Conservation (phyloP, 2,888 invertebrate genomes). For the Synergus japonicus region DNA sequence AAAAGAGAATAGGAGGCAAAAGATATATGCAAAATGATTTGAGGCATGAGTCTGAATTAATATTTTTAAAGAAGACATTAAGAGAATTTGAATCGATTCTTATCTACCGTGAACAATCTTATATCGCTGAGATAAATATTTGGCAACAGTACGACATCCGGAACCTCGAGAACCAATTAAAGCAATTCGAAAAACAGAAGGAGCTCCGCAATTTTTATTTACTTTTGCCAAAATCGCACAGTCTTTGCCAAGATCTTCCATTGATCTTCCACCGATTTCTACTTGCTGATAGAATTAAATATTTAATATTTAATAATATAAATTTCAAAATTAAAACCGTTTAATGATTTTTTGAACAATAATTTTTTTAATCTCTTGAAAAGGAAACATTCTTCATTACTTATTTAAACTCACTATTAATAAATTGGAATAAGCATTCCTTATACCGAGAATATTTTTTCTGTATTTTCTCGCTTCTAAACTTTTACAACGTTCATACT, state of each 20-base stretch:
- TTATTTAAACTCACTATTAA: slow-evolving; percentile 4
- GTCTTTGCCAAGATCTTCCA: slow-evolving; percentile 74
- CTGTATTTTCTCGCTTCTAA: neutral
- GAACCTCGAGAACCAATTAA: slow-evolving; percentile 82
- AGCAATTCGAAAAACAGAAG: slow-evolving; percentile 80
- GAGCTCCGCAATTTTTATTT: slow-evolving; percentile 76
- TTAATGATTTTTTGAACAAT: neutral
- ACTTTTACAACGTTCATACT: neutral
- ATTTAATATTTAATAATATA: neutral
- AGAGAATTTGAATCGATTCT: neutral
- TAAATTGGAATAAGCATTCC: neutral
- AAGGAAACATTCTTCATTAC: neutral
- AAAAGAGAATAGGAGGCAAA: slow-evolving; percentile 42
- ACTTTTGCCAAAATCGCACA: slow-evolving; percentile 73
- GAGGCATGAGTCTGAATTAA: neutral
- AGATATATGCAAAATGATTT: neutral
- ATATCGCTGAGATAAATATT: slow-evolving; percentile 78
- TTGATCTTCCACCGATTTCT: slow-evolving; percentile 44
- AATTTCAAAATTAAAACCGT: neutral
- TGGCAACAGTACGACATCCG: slow-evolving; percentile 80
- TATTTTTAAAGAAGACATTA: neutral
- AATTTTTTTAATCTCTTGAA: neutral
- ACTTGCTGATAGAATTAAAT: slow-evolving; percentile 3
- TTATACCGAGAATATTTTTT: neutral
- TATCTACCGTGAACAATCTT: slow-evolving; percentile 79